Evolutionary conservation across 2,113 vertebrate species (phyloP), one percentile per base, ranked within the genome.

Genomic region (Desmodus rotundus): DNA sequence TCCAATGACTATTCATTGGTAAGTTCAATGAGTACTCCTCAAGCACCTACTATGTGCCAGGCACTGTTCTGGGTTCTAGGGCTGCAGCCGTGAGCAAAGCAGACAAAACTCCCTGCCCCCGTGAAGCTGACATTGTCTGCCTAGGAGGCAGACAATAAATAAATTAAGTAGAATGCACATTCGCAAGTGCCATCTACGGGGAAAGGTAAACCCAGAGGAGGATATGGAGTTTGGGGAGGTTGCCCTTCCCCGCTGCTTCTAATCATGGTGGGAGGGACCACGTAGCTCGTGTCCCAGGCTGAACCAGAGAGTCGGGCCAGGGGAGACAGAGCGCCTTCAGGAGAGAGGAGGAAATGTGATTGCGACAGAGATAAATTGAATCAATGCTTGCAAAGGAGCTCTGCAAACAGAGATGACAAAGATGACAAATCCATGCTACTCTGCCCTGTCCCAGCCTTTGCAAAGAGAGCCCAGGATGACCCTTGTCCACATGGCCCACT

Each of bases 211-310:
- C 43, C 50, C 19, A 14, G 38, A 68, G 43, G 67, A 14, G 11
- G 11, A 0, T 7, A 11, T 5, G 5, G 83, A 54, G 65, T 14
- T 13, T 15, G 14, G 54, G 56, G 65, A 16, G 36, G 41, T 19
- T 13, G 38, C 33, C 54, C 0, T 24, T 9, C 67, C 7, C 38
- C 2, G 5, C n/a, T 58, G 14, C 54, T 56, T 89, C 86, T 19
- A 31, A 22, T 47, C 24, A 3, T 1, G 3, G 36, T 3, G 2
- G 16, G 31, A 36, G 33, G 43, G 52, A 13, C 2, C 2, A 4
- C 6, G 38, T 26, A 4, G 4, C 36, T 15, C 4, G 0, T 0
- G 1, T 14, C 43, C 19, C 19, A 3, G 52, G 12, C 1, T 13
- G 10, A 12, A 28, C 38, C 45, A 20, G 7, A 8, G 54, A 33